Evolutionary conservation across 2,797 vertebrate species (phyloP).

Genomic region (Ibycter americanus): DNA sequence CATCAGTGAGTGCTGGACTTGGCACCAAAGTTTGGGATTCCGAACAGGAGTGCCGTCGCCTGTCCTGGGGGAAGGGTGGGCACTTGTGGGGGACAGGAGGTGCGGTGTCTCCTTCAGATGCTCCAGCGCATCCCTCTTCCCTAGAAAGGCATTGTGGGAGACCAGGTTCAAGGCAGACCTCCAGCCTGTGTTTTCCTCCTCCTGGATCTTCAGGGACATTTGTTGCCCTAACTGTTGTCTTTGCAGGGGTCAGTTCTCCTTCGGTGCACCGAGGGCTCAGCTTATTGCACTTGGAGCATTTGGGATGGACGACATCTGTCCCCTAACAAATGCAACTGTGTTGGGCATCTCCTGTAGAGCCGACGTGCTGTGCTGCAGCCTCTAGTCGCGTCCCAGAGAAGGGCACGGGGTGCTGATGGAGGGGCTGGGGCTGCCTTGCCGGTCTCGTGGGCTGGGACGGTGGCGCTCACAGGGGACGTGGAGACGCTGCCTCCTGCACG

Average conservation of each 20-base stretch:
- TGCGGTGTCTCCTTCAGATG: background rate
- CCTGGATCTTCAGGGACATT: background rate
- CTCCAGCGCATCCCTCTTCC: background rate
- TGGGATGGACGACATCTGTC: background rate
- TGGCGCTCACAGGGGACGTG: background rate
- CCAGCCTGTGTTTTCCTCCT: background rate
- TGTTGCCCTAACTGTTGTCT: background rate
- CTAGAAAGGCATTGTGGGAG: background rate
- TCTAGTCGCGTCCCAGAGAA: background rate
- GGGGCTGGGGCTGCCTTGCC: background rate
- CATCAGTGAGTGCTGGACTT: background rate
- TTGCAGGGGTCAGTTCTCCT: background rate
- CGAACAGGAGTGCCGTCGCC: background rate
- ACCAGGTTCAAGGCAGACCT: rapidly evolving
- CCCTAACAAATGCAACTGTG: rapidly evolving
- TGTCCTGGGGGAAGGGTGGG: background rate
- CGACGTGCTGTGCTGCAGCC: background rate
- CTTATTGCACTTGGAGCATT: background rate
- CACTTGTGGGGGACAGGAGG: background rate
- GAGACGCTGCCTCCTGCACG: background rate
- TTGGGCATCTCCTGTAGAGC: background rate
- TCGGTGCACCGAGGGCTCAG: background rate
- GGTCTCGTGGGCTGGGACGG: rapidly evolving
- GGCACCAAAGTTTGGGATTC: background rate
- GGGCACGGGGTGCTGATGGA: background rate